Evolutionary conservation across 2,888 invertebrate species (phyloP), one percentile per base, ranked within the genome.

Genomic region (Spodoptera picta): DNA sequence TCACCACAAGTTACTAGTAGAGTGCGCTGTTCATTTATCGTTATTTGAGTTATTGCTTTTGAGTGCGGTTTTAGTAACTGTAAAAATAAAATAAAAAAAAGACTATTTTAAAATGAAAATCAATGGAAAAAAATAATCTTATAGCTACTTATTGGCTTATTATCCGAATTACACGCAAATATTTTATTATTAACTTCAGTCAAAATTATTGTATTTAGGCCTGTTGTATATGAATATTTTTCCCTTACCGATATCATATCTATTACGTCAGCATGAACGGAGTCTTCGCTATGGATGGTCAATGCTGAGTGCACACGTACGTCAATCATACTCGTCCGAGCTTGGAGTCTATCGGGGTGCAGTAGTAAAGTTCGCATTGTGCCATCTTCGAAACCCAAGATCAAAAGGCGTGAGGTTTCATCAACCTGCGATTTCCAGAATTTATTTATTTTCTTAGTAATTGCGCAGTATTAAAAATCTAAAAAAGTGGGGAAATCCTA

Each of bases 321-420:
- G 57, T 93, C 89, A 0, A 92, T 57, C 75, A 90, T 74, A 0
- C 65, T 67, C 1, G 71, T 64, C 31, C 83, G 85, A 2, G 70
- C 64, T 44, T 83, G 72, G 7, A 94, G 67, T 2, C 88, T 80
- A 9, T 92, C 90, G 0, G 93, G 92, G 60, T 93, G 89, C 3
- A 93, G 56, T 3, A 90, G 62, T n/a, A 94, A 67, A 0, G 87
- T 93, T 46, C 98, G 95, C 80, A 98, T 88, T 43, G 96, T 95
- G 10, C 98, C 98, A 83, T 97, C 97, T 23, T 91, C 93, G 74
- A 97, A 98, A 2, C 96, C 97, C 3, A 96, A 93, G 9, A 97
- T 86, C 41, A 98, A 80, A 44, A 96, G 95, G 31, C 95, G 95
- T 12, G 97, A 97, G 0, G 95, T 95, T 24, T 83, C 81, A 73